A percentile compares a stretch with the other conserved stretches of the same genome.
These are phyloP conservation scores for Drosophila lacicola DNA, from an alignment of 2,888 invertebrate species.

Conservation along the genomic window DNA sequence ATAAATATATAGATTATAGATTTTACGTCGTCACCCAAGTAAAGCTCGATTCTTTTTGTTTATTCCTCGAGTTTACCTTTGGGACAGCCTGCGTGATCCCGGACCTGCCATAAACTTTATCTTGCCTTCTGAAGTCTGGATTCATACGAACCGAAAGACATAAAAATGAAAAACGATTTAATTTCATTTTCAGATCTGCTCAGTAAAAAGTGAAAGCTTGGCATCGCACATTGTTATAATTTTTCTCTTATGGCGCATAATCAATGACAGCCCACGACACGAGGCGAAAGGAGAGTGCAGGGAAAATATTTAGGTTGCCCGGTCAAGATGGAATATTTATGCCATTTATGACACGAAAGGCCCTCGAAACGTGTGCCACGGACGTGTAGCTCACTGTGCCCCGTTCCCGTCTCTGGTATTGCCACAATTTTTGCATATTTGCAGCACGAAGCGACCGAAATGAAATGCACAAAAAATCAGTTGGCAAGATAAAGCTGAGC, in stretches of 20 bases:
- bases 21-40: background rate
- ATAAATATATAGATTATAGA: background rate
- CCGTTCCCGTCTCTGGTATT: slow-evolving; percentile 23
- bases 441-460: slow-evolving; percentile 70
- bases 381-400: slow-evolving; percentile 33
- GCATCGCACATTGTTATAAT: slow-evolving; percentile 70
- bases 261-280: slow-evolving; percentile 26
- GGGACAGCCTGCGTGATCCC: slow-evolving; percentile 24
- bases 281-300: slow-evolving; percentile 16
- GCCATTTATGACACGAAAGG: slow-evolving; percentile 80
- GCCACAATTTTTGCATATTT: slow-evolving; percentile 79
- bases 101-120: slow-evolving; percentile 51
- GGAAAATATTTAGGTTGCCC: slow-evolving; percentile 74
- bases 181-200: slow-evolving; percentile 68
- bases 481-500: slow-evolving; percentile 64
- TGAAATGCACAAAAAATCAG: slow-evolving; percentile 61
- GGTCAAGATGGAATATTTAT: slow-evolving; percentile 80
- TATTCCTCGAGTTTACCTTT: slow-evolving; percentile 1
- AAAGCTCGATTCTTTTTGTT: slow-evolving; percentile 8
- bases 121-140: slow-evolving; percentile 25
- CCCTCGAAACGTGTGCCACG: slow-evolving; percentile 77
- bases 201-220: slow-evolving; percentile 69
- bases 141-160: slow-evolving; percentile 25
- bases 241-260: slow-evolving; percentile 44
- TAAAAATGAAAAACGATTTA: slow-evolving; percentile 78